Conservation (phyloP, 2,888 invertebrate species). For the Mechanitis messenoides region DNA sequence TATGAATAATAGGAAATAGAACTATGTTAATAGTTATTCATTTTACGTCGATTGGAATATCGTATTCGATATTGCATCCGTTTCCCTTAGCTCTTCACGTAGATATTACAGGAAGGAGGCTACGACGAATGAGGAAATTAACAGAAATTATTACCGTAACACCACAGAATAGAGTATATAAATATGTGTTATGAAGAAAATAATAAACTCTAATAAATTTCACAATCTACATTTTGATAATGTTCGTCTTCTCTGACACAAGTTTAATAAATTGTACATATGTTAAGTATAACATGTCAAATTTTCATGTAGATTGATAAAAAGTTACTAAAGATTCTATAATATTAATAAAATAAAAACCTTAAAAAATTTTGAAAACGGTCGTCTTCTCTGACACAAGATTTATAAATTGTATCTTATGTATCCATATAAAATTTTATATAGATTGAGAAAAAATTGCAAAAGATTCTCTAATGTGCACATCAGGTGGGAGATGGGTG, state of each 20-base stretch:
- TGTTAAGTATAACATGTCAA: too few species aligned
- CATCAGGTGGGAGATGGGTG: background rate
- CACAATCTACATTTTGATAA: too few species aligned
- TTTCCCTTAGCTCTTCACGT: constrained; percentile 16
- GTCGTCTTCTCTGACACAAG: too few species aligned
- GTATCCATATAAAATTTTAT: too few species aligned
- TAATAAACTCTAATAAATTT: background rate
- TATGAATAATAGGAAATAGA: constrained; percentile 3
- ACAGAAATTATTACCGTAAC: background rate
- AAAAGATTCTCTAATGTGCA: background rate
- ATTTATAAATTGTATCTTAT: too few species aligned
- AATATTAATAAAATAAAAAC: too few species aligned
- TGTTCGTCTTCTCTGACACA: too few species aligned
- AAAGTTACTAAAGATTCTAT: too few species aligned
- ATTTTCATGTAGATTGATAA: too few species aligned
- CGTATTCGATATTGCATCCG: constrained; percentile 24
- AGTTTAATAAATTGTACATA: too few species aligned
- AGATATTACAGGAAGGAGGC: constrained; percentile 24
- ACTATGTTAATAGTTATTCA: constrained; percentile 7
- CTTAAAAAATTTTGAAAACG: too few species aligned
- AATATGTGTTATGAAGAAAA: background rate
- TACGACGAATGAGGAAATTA: constrained; percentile 11
- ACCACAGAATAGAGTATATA: background rate
- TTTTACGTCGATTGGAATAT: constrained; percentile 21
- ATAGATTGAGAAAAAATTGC: too few species aligned